Conservation (phyloP, 2,113 vertebrate species). For the rabbit (Oryctolagus cuniculus) region DNA sequence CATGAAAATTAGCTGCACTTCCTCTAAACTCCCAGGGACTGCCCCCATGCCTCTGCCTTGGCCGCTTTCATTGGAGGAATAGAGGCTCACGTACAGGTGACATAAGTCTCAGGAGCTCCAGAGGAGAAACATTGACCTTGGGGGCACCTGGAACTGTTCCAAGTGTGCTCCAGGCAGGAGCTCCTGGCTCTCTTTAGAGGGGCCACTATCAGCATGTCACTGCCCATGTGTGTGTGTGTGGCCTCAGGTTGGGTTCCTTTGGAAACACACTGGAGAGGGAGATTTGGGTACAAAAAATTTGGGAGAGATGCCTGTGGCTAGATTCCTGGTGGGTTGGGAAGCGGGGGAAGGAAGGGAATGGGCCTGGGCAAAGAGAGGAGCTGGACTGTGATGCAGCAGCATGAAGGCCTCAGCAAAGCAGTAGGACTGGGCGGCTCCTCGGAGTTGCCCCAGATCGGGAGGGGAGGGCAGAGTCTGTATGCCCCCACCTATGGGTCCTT, state of each 20-base stretch:
- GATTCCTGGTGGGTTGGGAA: too few relatives aligned
- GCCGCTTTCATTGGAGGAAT: background rate
- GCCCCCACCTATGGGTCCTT: background rate
- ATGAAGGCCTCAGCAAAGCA: too few relatives aligned
- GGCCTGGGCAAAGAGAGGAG: background rate
- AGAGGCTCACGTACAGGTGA: background rate
- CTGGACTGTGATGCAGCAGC: background rate
- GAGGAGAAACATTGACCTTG: background rate
- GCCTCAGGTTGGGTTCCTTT: background rate
- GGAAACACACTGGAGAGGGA: background rate
- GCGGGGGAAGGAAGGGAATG: background rate
- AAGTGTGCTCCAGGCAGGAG: background rate
- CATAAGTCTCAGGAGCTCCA: background rate
- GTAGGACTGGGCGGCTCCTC: too few relatives aligned
- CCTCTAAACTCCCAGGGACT: background rate
- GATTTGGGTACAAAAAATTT: background rate
- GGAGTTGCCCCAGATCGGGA: too few relatives aligned
- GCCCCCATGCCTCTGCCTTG: too few relatives aligned
- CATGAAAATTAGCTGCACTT: background rate
- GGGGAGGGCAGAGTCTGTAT: background rate
- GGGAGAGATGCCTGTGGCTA: background rate
- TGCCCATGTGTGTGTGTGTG: background rate
- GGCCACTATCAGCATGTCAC: background rate
- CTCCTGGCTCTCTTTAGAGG: background rate
- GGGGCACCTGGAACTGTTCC: background rate